phyloP scores from a whole-genome alignment of 1,140 invertebrate genomes.

The Atta texana region DNA sequence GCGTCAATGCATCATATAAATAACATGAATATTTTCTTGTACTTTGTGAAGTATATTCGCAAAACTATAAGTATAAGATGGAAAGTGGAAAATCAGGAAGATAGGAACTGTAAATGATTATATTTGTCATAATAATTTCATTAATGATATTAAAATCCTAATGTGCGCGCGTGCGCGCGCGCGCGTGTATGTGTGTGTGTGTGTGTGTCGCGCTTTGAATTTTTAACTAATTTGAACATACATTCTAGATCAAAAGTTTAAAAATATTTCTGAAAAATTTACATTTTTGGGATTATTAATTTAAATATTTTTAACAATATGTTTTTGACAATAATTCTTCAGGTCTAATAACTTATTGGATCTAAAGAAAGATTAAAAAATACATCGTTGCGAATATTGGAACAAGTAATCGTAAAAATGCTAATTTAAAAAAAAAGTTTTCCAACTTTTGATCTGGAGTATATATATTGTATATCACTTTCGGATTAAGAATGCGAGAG shows the following conservation, averaged over 20 bases:
- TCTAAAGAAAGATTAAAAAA: no score
- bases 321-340: no score
- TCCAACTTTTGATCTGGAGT: no score
- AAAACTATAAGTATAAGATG: background rate
- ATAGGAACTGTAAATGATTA: background rate
- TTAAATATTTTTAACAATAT: no score
- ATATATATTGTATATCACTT: background rate
- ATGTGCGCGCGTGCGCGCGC: background rate
- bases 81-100: background rate
- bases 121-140: background rate
- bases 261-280: no score
- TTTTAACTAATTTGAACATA: background rate
- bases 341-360: no score
- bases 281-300: no score
- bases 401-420: no score
- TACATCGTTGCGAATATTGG: no score
- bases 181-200: background rate
- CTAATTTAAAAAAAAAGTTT: no score
- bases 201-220: background rate
- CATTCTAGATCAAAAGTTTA: no score
- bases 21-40: background rate
- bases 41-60: background rate
- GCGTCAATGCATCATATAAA: no score
- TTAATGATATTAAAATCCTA: background rate
- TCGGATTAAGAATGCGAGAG: background rate